phyloP scores from a whole-genome alignment of 2,113 vertebrate genomes.

The Carollia perspicillata region DNA sequence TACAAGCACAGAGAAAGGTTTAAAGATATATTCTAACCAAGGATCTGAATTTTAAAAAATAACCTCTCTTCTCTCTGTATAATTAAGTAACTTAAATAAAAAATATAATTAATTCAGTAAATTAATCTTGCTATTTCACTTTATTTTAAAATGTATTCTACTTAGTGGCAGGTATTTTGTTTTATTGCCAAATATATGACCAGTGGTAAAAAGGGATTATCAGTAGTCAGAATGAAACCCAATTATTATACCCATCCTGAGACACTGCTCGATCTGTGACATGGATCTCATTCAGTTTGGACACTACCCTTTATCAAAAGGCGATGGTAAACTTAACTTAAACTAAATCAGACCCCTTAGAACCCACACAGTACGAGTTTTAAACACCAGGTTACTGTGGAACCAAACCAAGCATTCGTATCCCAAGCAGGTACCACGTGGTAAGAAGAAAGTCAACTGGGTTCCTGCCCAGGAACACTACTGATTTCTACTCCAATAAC shows the following conservation, averaged over 20 bases:
- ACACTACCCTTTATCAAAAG: neutral
- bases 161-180: conserved; percentile 20
- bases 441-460: conserved; percentile 2
- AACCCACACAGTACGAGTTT: neutral
- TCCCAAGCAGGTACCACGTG: neutral
- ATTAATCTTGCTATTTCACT: neutral
- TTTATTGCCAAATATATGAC: neutral
- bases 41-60: neutral
- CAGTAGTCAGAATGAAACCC: neutral
- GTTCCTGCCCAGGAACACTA: neutral
- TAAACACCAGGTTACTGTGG: conserved; percentile 28
- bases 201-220: neutral
- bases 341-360: neutral
- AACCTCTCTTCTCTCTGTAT: neutral
- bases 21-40: conserved; percentile 28
- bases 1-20: neutral
- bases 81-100: neutral
- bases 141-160: neutral
- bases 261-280: neutral
- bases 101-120: neutral
- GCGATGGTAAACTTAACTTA: conserved; percentile 32
- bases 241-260: neutral
- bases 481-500: neutral
- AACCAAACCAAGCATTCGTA: neutral
- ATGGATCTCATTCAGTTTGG: neutral